phyloP scores from a whole-genome alignment of 1,140 invertebrate species.

The Asobara japonica region DNA sequence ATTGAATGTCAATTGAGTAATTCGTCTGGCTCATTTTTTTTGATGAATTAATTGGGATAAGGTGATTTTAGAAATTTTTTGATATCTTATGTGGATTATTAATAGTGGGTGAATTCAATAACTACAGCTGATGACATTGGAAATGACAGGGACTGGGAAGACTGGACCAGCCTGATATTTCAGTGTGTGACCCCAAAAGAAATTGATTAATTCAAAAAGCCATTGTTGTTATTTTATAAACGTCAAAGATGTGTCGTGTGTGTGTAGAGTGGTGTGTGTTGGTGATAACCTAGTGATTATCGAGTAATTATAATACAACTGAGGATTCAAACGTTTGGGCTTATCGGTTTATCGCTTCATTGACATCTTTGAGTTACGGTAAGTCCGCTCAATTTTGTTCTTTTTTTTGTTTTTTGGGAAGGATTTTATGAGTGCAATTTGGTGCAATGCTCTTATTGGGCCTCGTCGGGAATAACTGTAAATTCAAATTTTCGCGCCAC shows the following conservation, averaged over 20 bases:
- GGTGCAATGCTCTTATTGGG: too few species aligned
- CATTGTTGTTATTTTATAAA: neutral
- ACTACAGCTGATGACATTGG: neutral
- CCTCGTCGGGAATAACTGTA: too few species aligned
- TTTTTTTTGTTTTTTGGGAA: neutral
- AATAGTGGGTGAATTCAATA: neutral
- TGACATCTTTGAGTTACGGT: neutral
- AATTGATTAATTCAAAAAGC: neutral
- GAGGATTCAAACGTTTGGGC: slow-evolving; percentile 12
- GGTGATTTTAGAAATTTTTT: neutral
- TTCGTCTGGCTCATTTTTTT: too few species aligned
- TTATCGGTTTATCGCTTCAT: neutral
- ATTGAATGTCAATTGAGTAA: neutral
- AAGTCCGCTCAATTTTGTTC: too few species aligned
- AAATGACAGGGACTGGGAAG: neutral
- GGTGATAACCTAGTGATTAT: slow-evolving; percentile 64
- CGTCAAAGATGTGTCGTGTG: slow-evolving; percentile 62
- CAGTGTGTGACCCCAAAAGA: neutral
- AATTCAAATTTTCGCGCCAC: too few species aligned
- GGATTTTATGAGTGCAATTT: neutral
- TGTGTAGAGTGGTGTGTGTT: slow-evolving; percentile 65
- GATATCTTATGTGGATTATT: neutral
- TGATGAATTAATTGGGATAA: too few species aligned
- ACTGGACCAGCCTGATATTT: neutral
- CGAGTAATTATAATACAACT: slow-evolving; percentile 13